Evolutionary conservation across 1,140 invertebrate genomes (phyloP).

Genomic region (Macrosteles quadrilineatus): DNA sequence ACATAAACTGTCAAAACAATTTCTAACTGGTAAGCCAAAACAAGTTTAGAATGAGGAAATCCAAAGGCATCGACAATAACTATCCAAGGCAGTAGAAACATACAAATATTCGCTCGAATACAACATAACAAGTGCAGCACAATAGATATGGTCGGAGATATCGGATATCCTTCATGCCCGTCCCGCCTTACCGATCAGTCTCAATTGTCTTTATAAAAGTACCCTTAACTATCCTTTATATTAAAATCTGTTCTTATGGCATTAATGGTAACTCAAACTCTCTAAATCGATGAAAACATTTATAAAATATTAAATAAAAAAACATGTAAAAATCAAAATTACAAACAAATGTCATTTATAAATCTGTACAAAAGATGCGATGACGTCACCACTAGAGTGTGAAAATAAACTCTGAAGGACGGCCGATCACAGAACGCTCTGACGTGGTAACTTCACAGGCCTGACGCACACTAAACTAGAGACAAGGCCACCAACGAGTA

Average conservation of each 20-base stretch:
- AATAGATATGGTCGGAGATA: constrained; percentile 4
- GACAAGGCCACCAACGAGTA: constrained; percentile 4
- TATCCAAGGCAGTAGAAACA: constrained; percentile 30
- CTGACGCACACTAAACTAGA: not conserved
- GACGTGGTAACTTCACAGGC: constrained; percentile 27
- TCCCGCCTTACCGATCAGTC: constrained; percentile 18
- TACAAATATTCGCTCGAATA: constrained; percentile 11
- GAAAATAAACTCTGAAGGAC: constrained; percentile 24
- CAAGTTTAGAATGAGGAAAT: constrained; percentile 5
- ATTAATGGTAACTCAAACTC: constrained; percentile 35
- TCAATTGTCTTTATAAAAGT: constrained; percentile 27
- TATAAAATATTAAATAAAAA: constrained; percentile 28
- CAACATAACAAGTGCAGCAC: not conserved
- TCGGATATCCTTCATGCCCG: not conserved
- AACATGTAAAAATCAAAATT: constrained; percentile 24
- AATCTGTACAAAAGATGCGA: constrained; percentile 1
- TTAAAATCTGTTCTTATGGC: constrained; percentile 31
- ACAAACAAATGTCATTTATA: constrained; percentile 26
- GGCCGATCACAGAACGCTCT: constrained; percentile 31
- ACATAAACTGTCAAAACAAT: not conserved
- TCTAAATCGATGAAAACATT: constrained; percentile 2
- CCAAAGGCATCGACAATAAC: constrained; percentile 26
- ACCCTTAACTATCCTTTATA: constrained; percentile 2
- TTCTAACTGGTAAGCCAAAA: not conserved
- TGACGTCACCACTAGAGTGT: not conserved